Evolutionary conservation across 2,888 invertebrate species (phyloP), one percentile per base, ranked within the genome.

Genomic region (Petrophora chlorosata): DNA sequence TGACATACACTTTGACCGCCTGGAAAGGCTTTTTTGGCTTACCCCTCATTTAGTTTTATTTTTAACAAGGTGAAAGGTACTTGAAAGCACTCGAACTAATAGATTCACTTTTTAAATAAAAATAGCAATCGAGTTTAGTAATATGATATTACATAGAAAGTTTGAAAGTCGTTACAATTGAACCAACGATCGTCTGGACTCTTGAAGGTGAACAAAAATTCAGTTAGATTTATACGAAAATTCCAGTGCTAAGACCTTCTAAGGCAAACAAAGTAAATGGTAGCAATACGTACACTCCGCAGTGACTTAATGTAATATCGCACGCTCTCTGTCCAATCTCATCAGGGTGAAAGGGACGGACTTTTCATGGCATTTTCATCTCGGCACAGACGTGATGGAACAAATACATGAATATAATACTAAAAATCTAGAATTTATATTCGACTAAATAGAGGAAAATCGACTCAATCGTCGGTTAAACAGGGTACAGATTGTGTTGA

Each of bases 341-440:
- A 66, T 76, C 75, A 64, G 76, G 65, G 65, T 65, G 79, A 87
- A 66, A 76, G 74, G 73, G 85, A 85, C 75, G 63, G 70, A 72
- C 69, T 78, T 85, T 85, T 85, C 82, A 84, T 85, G 75, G 82
- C 80, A 81, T 86, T 88, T 87, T 87, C 87, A 87, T 86, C 81
- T 75, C 79, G 69, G 76, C 76, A 84, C 79, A 82, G 80, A 85
- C 85, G 83, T 85, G 84, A 85, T 85, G 78, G 78, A 83, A 84
- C 83, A 87, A 86, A 87, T 80, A 87, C 82, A 87, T 86, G 87
- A 88, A 86, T 85, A 86, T 85, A 82, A 85, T 84, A 82, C 80
- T 82, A 78, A 83, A 49, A 87, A 83, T 83, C 81, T 83, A 79
- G 78, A 78, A 79, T 78, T 70, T 63, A 66, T 64, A 60, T 35